phyloP scores from a whole-genome alignment of 2,888 invertebrate genomes.

The Morpho helenor region DNA sequence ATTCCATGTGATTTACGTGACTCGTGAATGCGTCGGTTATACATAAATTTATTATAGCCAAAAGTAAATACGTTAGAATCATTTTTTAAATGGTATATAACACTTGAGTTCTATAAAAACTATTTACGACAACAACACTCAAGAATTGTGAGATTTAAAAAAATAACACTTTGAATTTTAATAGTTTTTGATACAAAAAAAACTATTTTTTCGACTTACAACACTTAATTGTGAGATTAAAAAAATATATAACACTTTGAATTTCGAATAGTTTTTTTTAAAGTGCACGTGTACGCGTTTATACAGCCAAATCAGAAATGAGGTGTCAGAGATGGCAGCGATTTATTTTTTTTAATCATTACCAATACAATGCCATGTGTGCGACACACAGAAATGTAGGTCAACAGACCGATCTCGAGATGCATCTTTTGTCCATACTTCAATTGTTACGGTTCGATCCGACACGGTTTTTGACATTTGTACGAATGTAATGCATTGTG shows the following conservation, averaged over 20 bases:
- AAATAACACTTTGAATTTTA: no score
- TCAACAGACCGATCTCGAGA: conserved; percentile 60
- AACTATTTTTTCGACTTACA: no score
- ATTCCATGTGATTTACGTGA: conserved; percentile 61
- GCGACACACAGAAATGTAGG: conserved; percentile 53
- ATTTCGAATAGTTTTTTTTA: conserved; percentile 6
- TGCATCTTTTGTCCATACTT: conserved; percentile 46
- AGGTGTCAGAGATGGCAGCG: conserved; percentile 43
- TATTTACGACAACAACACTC: conserved; percentile 1
- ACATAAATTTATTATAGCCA: conserved; percentile 33
- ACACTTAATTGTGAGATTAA: no score
- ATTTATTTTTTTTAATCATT: conserved; percentile 56
- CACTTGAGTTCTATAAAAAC: background rate
- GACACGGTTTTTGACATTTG: conserved; percentile 5
- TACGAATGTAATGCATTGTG: conserved; percentile 12
- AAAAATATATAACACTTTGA: conserved; percentile 8
- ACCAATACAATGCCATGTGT: conserved; percentile 50
- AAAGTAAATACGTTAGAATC: conserved; percentile 28
- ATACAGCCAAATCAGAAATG: conserved; percentile 56
- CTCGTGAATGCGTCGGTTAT: conserved; percentile 45
- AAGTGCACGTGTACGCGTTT: conserved; percentile 42
- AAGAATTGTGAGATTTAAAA: background rate
- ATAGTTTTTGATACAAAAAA: no score
- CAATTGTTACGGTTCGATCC: conserved; percentile 15
- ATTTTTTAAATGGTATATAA: conserved; percentile 25